A percentile compares a stretch with the other conserved stretches of the same genome.
These are phyloP conservation scores for Thysanoteuthis rhombus DNA, from an alignment of 2,888 invertebrate species.

Conservation along the genomic window DNA sequence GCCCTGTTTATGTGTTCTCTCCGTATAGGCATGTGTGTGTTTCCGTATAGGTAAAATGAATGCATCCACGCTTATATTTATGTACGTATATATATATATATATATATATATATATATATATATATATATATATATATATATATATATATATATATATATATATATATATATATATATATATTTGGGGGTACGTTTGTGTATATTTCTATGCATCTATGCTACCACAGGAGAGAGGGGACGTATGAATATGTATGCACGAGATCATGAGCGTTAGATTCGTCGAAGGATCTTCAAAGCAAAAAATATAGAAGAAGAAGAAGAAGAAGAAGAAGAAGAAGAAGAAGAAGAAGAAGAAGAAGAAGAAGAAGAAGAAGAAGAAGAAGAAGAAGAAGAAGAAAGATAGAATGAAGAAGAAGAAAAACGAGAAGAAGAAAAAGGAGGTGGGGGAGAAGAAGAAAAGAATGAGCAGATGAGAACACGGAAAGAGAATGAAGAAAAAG, in stretches of 20 bases:
- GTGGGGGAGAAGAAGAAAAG: no score
- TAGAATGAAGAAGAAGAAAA: no score
- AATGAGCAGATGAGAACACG: no score
- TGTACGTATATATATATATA: background rate
- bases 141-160: background rate
- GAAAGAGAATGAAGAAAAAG: no score
- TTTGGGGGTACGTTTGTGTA: background rate
- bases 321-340: no score
- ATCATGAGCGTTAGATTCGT: background rate
- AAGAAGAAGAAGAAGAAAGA: no score
- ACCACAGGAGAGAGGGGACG: background rate
- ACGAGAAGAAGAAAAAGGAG: no score
- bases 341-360: no score
- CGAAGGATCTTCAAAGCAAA: no score
- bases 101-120: background rate
- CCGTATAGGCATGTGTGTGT: background rate
- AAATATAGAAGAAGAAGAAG: no score
- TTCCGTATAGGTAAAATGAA: background rate
- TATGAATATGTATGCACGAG: background rate
- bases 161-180: background rate
- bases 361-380: no score
- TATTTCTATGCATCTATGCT: background rate
- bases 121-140: background rate
- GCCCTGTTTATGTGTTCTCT: background rate
- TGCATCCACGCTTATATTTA: background rate